Base-by-base conservation (phyloP, 2,797 vertebrate species). In the Rhinella marina region DNA sequence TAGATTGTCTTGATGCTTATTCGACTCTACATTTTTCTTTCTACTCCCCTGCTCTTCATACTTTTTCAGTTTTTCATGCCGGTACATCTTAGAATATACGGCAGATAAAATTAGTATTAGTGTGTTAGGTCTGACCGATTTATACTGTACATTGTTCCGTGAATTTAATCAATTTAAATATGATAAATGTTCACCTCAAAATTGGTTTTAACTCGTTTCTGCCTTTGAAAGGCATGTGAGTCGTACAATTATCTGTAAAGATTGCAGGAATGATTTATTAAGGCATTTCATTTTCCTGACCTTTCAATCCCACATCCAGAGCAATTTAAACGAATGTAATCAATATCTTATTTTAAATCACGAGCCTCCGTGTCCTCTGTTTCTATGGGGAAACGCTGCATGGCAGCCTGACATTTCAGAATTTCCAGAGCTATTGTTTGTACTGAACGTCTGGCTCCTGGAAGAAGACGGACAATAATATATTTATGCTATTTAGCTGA, bases 341-440 rank as follows among this genome's bases (percentile, higher is more conserved):
- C 87, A 88, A 88, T 88, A 88, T 78, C 87, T 76, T 82, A 59
- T 68, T 77, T 32, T 59, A 79, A 84, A 84, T 50, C 80, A 84
- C 62, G 25, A 84, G 81, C 62, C 78, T 12, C 76, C 52, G 66
- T 57, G 81, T 84, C 73, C 59, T 72, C 73, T 78, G 81, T 84
- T 79, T 66, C 75, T 79, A 79, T 50, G 75, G 62, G 62, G 82
- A 68, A 88, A 57, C 81, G n/a, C 73, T 27, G 62, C 87, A 70
- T 77, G 81, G 3, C 81, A 25, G 61, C 81, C 56, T 88, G 87
- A 79, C 87, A 78, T 88, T 82, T 87, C n/a, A 41, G 59, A 32
- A 72, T 81, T 75, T 87, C 32, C 32, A 62, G 21, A n/a, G 32
- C 27, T 87, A 81, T 75, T 87, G 85, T 86, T 79, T 86, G 52